phyloP scores from a whole-genome alignment of 1,140 invertebrate species.

The Euwallacea fornicatus region DNA sequence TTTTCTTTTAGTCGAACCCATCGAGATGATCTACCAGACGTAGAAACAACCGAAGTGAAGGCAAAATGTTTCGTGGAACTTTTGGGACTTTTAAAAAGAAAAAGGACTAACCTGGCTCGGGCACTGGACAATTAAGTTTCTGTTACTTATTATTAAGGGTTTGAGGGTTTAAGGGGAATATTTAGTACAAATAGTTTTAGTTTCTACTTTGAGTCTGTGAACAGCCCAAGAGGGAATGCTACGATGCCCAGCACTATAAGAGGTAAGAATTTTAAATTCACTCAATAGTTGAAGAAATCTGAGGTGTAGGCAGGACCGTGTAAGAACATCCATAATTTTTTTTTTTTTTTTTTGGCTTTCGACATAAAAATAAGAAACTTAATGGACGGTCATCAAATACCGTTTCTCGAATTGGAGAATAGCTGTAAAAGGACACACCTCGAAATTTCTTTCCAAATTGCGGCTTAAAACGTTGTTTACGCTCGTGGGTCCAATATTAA shows the following conservation, averaged over 20 bases:
- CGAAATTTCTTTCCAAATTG: constrained; percentile 11
- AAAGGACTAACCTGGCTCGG: constrained; percentile 33
- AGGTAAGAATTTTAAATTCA: constrained; percentile 43
- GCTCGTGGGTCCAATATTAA: constrained; percentile 6
- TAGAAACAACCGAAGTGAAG: neutral
- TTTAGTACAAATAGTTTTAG: constrained; percentile 17
- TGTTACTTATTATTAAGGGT: constrained; percentile 10
- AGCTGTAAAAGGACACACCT: constrained; percentile 10
- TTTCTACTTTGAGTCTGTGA: constrained; percentile 4
- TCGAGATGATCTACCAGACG: constrained; percentile 2
- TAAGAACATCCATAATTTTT: no score
- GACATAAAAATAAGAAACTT: neutral
- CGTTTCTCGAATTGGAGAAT: constrained; percentile 8
- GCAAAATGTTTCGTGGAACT: constrained; percentile 39
- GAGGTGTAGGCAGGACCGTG: no score
- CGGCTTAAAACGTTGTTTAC: neutral
- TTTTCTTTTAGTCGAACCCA: constrained; percentile 9
- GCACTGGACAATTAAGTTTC: no score
- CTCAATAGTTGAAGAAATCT: no score
- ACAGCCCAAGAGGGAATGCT: constrained; percentile 42
- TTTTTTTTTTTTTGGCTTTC: no score
- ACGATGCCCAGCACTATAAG: constrained; percentile 53
- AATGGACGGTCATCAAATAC: constrained; percentile 5
- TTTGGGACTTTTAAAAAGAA: constrained; percentile 45
- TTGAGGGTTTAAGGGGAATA: constrained; percentile 13